Evolutionary conservation across 1,140 invertebrate genomes (phyloP).

Genomic region (Hylaeus anthracinus): DNA sequence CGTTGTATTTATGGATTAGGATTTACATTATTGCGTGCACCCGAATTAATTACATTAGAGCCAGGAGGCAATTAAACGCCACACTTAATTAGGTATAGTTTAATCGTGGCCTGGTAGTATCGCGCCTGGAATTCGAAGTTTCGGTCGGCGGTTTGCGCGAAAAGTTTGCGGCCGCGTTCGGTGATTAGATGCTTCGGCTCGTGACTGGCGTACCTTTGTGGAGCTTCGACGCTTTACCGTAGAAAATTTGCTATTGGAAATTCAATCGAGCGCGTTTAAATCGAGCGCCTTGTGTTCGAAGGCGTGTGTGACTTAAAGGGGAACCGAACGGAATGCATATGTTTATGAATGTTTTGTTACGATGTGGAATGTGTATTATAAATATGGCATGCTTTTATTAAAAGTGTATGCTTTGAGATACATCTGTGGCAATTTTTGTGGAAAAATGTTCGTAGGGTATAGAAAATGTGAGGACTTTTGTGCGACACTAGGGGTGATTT

Average conservation of each 20-base stretch:
- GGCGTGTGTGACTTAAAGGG: too few relatives aligned
- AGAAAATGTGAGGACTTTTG: too few relatives aligned
- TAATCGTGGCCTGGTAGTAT: neutral
- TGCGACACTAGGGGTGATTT: too few relatives aligned
- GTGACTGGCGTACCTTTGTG: neutral
- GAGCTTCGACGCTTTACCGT: neutral
- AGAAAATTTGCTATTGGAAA: constrained; percentile 11
- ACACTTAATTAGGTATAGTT: constrained; percentile 27
- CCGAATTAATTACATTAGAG: constrained; percentile 30
- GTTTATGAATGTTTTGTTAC: too few relatives aligned
- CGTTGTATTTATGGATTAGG: constrained; percentile 41
- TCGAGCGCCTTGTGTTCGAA: neutral
- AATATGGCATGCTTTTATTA: too few relatives aligned
- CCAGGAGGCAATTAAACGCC: constrained; percentile 22
- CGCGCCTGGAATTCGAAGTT: neutral
- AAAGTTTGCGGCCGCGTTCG: neutral
- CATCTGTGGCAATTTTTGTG: too few relatives aligned
- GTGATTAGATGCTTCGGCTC: too few relatives aligned
- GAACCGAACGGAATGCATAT: too few relatives aligned
- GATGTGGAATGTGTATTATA: too few relatives aligned
- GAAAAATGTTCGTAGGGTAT: too few relatives aligned
- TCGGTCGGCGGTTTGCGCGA: neutral
- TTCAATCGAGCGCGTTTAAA: neutral
- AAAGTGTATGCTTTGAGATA: too few relatives aligned
- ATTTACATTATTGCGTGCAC: constrained; percentile 32